Evolutionary conservation across 23 tunicate genomes (phyloP), one percentile per base, ranked within the genome.

Genomic region (Ascidia mentula): DNA sequence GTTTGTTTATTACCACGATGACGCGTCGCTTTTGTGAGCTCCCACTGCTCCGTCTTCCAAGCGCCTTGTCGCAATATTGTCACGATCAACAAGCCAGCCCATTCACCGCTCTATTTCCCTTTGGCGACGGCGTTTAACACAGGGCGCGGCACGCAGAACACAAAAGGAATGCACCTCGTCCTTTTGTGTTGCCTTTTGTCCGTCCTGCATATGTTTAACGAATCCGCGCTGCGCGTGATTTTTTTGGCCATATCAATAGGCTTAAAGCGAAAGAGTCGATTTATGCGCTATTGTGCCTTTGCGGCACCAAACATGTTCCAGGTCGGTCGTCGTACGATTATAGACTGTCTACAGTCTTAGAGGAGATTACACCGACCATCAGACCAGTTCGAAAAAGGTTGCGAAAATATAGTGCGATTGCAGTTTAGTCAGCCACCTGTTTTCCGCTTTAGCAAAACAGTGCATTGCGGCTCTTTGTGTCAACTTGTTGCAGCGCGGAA

Each of bases 1-100:
- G 59, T 85, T 85, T 85, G 89, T 85, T 77, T 76, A 77, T 77
- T 78, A 85, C 78, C 75, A 69, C 76, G 38, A 70, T 70, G 76
- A 71, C 65, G 65, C 77, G 32, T 6, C 28, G 28, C 34, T 32
- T 36, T 38, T 59, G 13, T 71, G 70, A 40, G 36, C 69, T 37
- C 40, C 34, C 72, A 59, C 40, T 38, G 32, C 60, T 33, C 75
- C 38, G 34, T 34, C 75, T 70, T 80, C 28, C 15, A 31, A 37
- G 35, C 37, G 60, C 32, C 82, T 36, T 80, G 84, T 80, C 77
- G 77, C 38, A 39, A 80, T 80, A 80, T 80, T 80, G 70, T 70
- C 33, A 80, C 38, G 69, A 60, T 39, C 84, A 80, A 80, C 84
- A 80, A 37, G 40, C 12, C 28, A 34, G 7, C 22, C 73, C 32